Base-by-base conservation (phyloP, 2,888 invertebrate genomes). In the Noctuana brunneofusca region DNA sequence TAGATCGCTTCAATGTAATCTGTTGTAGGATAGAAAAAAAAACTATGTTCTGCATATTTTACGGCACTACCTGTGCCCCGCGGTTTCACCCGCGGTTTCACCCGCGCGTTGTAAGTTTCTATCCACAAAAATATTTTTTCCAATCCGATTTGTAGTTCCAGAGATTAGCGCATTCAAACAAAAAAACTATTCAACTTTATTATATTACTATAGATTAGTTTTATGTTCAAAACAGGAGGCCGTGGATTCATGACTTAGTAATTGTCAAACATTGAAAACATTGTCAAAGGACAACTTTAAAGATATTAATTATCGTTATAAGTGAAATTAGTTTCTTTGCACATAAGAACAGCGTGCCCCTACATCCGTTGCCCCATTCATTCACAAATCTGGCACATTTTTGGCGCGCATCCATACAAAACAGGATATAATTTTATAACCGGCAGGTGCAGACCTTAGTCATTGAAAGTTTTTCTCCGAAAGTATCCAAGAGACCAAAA, bases 371-470 rank as follows among this genome's bases (percentile, higher is more conserved):
- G 55, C 38, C 46, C 52, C 57, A 56, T 63, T 52, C 48, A 52
- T 56, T 57, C 57, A 57, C 52, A 35, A 41, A 52, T 11, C 30
- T 54, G 63, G 32, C 58, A 54, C 35, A 58, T 56, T 50, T 63
- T 52, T 63, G 63, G 63, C 63, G 11, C 50, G 20, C 56, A 49
- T 63, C 63, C 63, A 57, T 24, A 57, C 38, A 52, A 27, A 57
- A 48, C 56, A 41, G 50, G 54, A 55, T 41, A 43, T 49, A 48
- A 62, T 27, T 62, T 55, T 55, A 63, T 52, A 20, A 50, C 14
- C 43, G 43, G 32, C 57, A 57, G 50, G 57, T 63, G 63, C 22
- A 16, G 60, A 48, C 54, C 62, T 55, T 55, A 11, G 27, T 38
- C 62, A 55, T 48, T 27, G 38, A 41, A 30, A 55, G 24, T 35